A percentile compares a stretch with the other conserved stretches of the same genome.
These are phyloP conservation scores for Condylura cristata DNA, from an alignment of 2,113 vertebrate genomes.

Conservation along the genomic window DNA sequence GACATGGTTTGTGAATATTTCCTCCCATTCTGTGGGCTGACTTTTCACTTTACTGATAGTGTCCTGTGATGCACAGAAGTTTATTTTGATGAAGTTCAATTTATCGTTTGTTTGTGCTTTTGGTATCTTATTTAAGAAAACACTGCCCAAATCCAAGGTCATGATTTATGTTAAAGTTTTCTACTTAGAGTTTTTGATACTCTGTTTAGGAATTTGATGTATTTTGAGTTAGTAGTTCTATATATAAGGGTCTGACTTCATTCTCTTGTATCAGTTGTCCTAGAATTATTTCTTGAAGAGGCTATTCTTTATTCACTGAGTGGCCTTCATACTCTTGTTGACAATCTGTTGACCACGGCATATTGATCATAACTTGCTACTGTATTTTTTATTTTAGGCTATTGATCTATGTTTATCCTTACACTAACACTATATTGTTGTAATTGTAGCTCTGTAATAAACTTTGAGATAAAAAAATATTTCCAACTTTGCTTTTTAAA, in stretches of 20 bases:
- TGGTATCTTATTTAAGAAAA: not conserved
- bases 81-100: not conserved
- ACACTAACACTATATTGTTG: not conserved
- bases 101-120: not conserved
- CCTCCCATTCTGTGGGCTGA: not conserved
- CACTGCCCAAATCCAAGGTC: not conserved
- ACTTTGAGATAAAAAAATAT: not conserved
- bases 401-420: not conserved
- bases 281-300: not conserved
- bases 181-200: not conserved
- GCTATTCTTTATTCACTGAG: not conserved
- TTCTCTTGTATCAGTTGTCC: not conserved
- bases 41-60: constrained; percentile 17
- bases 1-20: not conserved
- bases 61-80: not conserved
- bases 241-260: not conserved
- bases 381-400: not conserved
- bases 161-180: not conserved
- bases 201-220: not conserved
- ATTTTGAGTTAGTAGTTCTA: not conserved
- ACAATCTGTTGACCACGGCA: not conserved
- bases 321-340: not conserved
- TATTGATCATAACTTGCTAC: not conserved
- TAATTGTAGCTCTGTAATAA: not conserved
- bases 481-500: not conserved